These are phyloP conservation scores for Norana najaformis DNA, from an alignment of 2,888 invertebrate genomes.

Conservation along the genomic window DNA sequence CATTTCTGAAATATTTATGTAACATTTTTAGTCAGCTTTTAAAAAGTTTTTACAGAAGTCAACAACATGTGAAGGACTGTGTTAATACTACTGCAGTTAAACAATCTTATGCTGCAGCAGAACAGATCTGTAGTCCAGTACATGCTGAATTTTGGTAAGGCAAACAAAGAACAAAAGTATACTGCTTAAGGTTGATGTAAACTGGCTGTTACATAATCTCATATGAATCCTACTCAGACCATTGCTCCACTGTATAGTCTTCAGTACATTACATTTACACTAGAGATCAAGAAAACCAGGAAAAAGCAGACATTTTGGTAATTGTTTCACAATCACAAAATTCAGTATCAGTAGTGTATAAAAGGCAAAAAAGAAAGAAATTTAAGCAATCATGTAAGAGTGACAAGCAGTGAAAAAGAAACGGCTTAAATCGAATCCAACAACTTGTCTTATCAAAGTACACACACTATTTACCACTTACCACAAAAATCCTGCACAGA, in stretches of 20 bases:
- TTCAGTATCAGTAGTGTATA: background rate
- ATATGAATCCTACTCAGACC: too few species aligned
- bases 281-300: background rate
- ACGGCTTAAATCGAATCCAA: background rate
- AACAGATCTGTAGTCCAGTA: background rate
- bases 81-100: background rate
- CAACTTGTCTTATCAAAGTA: background rate
- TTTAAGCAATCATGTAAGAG: background rate
- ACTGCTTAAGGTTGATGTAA: too few species aligned
- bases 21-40: background rate
- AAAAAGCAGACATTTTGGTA: background rate
- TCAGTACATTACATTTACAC: background rate
- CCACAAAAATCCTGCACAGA: background rate
- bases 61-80: background rate
- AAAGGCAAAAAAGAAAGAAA: background rate
- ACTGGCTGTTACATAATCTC: too few species aligned
- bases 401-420: background rate
- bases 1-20: slow-evolving; percentile 35
- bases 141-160: background rate
- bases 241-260: background rate
- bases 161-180: too few species aligned
- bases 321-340: background rate
- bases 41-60: background rate
- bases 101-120: background rate
- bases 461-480: background rate